These are phyloP conservation scores for Tenthredo livida DNA, from an alignment of 2,888 invertebrate species.

Conservation along the genomic window DNA sequence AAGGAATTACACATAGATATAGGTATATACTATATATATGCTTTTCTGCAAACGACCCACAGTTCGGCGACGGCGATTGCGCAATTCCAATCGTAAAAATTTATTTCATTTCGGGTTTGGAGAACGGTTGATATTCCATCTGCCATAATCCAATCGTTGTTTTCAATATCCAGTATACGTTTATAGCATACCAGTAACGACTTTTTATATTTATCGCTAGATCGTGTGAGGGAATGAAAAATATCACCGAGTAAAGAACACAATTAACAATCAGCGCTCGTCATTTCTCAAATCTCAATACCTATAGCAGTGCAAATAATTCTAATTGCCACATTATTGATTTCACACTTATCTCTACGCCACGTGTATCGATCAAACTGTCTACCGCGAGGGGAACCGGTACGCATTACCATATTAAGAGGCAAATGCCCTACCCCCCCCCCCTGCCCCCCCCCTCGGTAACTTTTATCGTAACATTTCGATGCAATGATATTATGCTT, in stretches of 20 bases:
- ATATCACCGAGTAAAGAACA: background rate
- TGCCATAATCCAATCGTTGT: background rate
- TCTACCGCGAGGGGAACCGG: constrained; percentile 18
- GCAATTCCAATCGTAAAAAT: background rate
- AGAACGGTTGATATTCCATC: background rate
- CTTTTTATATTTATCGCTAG: background rate
- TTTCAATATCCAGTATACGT: constrained; percentile 1
- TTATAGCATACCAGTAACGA: background rate
- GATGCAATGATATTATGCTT: background rate
- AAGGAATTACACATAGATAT: background rate
- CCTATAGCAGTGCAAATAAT: constrained; percentile 4
- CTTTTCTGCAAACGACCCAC: background rate
- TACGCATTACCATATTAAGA: constrained; percentile 41
- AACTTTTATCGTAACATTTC: background rate
- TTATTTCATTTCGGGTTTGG: background rate
- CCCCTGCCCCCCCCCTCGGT: background rate
- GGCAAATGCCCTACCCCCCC: constrained; percentile 10
- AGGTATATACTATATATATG: background rate
- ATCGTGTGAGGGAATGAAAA: background rate
- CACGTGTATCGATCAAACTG: constrained; percentile 39
- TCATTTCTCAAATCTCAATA: constrained; percentile 7
- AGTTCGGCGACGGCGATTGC: background rate
- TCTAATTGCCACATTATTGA: constrained; percentile 31
- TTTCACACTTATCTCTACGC: constrained; percentile 22
- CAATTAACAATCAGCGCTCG: constrained; percentile 4